A percentile compares a stretch with the other conserved stretches of the same genome.
Evolutionary conservation across 2,113 vertebrate genomes (phyloP).

Genomic region (Orycteropus afer): DNA sequence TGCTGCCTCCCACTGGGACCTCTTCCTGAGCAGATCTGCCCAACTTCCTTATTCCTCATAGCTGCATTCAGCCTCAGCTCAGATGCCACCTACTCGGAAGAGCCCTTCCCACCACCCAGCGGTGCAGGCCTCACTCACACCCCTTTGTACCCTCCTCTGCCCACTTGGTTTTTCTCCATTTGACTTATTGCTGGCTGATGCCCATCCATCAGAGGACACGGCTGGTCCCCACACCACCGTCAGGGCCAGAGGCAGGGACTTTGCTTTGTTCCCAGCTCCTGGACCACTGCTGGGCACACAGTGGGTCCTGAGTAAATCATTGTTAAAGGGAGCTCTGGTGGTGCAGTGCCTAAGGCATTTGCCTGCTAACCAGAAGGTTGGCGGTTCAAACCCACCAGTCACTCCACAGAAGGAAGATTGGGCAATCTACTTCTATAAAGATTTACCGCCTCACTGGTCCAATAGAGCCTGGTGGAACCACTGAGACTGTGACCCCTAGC

Average conservation of each 20-base stretch:
- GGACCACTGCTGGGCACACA: neutral
- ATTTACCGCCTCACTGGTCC: no score
- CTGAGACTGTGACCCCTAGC: no score
- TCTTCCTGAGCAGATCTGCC: neutral
- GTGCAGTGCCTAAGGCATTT: no score
- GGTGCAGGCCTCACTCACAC: fast-evolving
- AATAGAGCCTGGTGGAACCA: no score
- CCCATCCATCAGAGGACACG: neutral
- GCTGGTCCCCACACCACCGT: neutral
- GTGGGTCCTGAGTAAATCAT: neutral
- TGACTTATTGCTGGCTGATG: neutral
- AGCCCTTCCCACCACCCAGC: neutral
- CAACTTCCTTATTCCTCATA: neutral
- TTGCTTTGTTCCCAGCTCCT: neutral
- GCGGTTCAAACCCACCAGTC: no score
- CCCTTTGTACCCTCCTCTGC: neutral
- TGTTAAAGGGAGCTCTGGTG: no score
- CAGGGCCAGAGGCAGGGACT: neutral
- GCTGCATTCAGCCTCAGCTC: neutral
- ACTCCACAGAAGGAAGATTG: no score
- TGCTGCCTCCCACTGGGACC: neutral
- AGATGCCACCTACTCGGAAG: neutral
- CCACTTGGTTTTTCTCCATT: neutral
- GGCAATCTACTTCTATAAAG: no score
- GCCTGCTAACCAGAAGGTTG: no score